Percentiles rank a stretch among this genome's conserved stretches.
phyloP scores from a whole-genome alignment of 2,797 vertebrate genomes.

The Rhinatrema bivittatum region DNA sequence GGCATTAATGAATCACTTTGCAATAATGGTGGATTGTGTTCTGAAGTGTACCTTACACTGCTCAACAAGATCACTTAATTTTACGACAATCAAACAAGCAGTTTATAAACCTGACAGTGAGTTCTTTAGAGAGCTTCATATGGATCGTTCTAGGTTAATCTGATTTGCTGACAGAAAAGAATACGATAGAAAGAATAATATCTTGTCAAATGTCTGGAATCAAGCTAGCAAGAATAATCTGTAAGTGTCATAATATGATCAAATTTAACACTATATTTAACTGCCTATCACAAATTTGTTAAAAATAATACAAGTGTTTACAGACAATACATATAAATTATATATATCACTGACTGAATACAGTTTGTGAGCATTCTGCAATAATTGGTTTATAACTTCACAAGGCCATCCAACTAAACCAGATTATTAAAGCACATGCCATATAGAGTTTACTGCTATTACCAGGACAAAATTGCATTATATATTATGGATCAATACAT shows the following conservation, averaged over 20 bases:
- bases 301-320: too few relatives aligned
- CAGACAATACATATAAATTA: too few relatives aligned
- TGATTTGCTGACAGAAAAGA: constrained; percentile 30
- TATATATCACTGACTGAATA: too few relatives aligned
- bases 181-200: constrained; percentile 32
- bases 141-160: constrained; percentile 10
- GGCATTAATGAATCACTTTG: constrained; percentile 1
- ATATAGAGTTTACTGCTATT: too few relatives aligned
- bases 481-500: too few relatives aligned
- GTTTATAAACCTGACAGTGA: constrained; percentile 21
- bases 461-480: too few relatives aligned
- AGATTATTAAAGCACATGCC: too few relatives aligned
- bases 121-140: constrained; percentile 24
- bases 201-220: constrained; percentile 24
- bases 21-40: constrained; percentile 11
- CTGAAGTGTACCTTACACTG: constrained; percentile 17
- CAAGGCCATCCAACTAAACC: too few relatives aligned
- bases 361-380: too few relatives aligned
- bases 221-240: constrained; percentile 27
- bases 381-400: too few relatives aligned
- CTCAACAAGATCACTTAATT: constrained; percentile 15
- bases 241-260: constrained; percentile 21
- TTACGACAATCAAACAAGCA: constrained; percentile 10
- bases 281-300: too few relatives aligned
- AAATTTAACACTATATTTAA: too few relatives aligned